Conservation (phyloP, 2,888 invertebrate genomes). For the Alviniconcha strummeri region DNA sequence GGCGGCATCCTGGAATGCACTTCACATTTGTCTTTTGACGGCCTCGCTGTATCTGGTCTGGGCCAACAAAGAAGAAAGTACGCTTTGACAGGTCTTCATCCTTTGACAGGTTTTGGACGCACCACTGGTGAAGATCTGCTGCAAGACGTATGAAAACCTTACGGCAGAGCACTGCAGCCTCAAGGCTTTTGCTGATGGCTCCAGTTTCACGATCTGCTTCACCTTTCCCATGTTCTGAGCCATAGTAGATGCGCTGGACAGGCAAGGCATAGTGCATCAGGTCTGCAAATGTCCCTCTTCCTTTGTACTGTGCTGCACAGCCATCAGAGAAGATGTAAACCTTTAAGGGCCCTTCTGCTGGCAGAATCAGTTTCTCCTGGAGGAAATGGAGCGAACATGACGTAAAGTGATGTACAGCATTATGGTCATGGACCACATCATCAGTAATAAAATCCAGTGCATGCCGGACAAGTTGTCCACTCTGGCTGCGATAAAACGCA, state of each 20-base stretch:
- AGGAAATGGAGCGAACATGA: neutral
- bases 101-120: no score
- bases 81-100: no score
- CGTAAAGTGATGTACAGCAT: constrained; percentile 19
- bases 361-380: no score
- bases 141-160: no score
- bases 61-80: no score
- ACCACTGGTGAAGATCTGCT: no score
- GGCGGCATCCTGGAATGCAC: no score
- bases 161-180: no score
- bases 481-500: neutral
- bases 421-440: constrained; percentile 7
- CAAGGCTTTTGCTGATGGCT: neutral
- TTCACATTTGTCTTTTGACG: no score
- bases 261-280: neutral
- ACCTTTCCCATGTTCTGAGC: constrained; percentile 27
- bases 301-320: constrained; percentile 20
- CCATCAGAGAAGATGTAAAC: constrained; percentile 19
- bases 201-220: constrained; percentile 29
- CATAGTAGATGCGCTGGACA: constrained; percentile 18
- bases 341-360: neutral
- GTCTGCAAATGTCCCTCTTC: constrained; percentile 12
- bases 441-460: constrained; percentile 7
- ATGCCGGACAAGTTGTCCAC: constrained; percentile 8
- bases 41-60: no score